Conservation (phyloP, 2,797 vertebrate genomes). For the Chlorospingus semifuscus region DNA sequence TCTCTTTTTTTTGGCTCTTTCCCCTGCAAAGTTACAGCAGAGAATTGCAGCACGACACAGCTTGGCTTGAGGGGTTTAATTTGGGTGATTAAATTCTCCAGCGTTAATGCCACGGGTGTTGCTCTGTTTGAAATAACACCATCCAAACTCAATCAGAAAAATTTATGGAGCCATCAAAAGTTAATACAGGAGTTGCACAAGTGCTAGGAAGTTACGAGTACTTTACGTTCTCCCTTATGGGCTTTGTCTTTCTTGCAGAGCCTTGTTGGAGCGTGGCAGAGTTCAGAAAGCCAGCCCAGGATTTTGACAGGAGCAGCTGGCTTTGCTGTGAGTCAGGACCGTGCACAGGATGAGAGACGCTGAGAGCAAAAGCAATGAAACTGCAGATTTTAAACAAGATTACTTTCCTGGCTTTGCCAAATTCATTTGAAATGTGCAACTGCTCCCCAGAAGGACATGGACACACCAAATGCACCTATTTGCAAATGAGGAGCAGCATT, state of each 20-base stretch:
- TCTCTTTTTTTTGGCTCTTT: not conserved
- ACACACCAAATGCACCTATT: not conserved
- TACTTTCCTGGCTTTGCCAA: not conserved
- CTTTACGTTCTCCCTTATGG: not conserved
- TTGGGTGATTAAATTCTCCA: not conserved
- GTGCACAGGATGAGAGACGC: not conserved
- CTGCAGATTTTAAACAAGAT: slow-evolving; percentile 41
- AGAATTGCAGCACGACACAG: fast-evolving
- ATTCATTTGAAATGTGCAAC: not conserved
- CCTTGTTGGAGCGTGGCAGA: not conserved
- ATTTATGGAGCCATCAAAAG: not conserved
- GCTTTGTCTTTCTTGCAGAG: not conserved
- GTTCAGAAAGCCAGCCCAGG: not conserved
- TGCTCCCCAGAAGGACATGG: not conserved
- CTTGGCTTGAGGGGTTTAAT: not conserved
- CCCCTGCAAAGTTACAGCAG: fast-evolving
- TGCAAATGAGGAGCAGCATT: not conserved
- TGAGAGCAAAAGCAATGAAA: not conserved
- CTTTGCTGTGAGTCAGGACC: not conserved
- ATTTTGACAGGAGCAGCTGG: not conserved
- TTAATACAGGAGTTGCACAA: not conserved
- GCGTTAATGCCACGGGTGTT: not conserved
- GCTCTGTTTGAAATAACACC: not conserved
- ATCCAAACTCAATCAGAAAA: not conserved
- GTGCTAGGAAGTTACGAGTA: not conserved